Percentiles rank a stretch among this genome's conserved stretches.
phyloP scores from a whole-genome alignment of 2,797 vertebrate species.

The Sebastes steindachneri region DNA sequence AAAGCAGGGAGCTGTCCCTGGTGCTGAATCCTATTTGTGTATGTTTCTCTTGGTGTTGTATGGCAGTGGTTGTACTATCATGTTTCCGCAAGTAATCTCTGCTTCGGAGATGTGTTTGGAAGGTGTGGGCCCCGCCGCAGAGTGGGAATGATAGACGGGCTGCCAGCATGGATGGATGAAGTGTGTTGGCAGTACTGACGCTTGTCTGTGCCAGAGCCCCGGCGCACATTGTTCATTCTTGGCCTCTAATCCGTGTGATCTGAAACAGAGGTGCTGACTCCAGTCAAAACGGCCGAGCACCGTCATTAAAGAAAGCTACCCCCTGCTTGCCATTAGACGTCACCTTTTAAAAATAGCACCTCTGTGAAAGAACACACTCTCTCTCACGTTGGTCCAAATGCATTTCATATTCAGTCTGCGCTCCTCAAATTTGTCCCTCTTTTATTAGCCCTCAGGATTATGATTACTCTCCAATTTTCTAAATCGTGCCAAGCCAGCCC shows the following conservation, averaged over 20 bases:
- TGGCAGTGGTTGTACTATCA: conserved; percentile 21
- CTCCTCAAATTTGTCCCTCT: conserved; percentile 42
- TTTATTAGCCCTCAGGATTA: conserved; percentile 61
- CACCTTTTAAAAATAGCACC: conserved; percentile 73
- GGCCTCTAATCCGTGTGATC: conserved; percentile 69
- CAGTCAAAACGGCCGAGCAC: conserved; percentile 50
- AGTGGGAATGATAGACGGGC: conserved; percentile 63
- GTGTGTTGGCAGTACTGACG: conserved; percentile 55
- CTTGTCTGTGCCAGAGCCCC: conserved; percentile 57
- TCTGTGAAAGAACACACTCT: conserved; percentile 60
- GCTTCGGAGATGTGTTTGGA: conserved; percentile 45
- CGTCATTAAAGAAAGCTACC: conserved; percentile 54
- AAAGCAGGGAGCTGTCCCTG: conserved; percentile 1
- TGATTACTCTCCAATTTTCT: conserved; percentile 55
- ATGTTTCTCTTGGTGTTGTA: conserved; percentile 7
- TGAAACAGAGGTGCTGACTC: conserved; percentile 77
- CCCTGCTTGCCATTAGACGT: conserved; percentile 60
- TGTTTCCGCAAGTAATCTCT: conserved; percentile 62
- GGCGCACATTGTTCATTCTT: conserved; percentile 68
- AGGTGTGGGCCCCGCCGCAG: conserved; percentile 35
- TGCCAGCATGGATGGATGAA: conserved; percentile 71
- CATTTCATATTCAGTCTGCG: conserved; percentile 43
- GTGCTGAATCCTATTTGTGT: conserved; percentile 10
- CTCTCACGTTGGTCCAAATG: conserved; percentile 24
- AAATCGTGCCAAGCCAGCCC: conserved; percentile 32